phyloP scores from a whole-genome alignment of 2,113 vertebrate species.

The Cygnus buccinator region DNA sequence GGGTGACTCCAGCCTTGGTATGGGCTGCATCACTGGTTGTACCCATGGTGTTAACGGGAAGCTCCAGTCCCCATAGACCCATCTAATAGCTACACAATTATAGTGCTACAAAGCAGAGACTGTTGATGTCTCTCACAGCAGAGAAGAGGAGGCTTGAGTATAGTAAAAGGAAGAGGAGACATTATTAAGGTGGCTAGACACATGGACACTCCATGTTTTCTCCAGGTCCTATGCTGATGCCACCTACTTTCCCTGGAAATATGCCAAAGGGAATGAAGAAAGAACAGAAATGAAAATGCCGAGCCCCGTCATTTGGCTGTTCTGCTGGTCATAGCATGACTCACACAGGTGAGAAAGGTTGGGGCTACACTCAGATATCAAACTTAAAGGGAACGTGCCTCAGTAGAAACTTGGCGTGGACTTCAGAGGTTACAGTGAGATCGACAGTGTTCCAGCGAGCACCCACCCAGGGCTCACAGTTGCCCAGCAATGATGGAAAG shows the following conservation, averaged over 20 bases:
- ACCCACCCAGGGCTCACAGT: too few relatives aligned
- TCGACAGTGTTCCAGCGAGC: too few relatives aligned
- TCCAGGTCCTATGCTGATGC: background rate
- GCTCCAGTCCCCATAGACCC: background rate
- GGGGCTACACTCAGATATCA: background rate
- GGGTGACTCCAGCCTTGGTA: background rate
- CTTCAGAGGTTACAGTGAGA: background rate
- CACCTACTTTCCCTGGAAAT: background rate
- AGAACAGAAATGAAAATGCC: background rate
- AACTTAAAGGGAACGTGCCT: background rate
- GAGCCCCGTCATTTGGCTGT: background rate
- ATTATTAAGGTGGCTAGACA: background rate
- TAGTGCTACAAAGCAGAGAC: background rate
- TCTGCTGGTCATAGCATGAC: background rate
- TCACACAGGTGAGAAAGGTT: background rate
- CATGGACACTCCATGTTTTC: background rate
- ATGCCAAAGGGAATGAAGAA: background rate
- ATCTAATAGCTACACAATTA: background rate
- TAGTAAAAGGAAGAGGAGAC: background rate
- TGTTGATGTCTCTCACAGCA: background rate
- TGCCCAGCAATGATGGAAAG: background rate
- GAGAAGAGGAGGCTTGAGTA: background rate
- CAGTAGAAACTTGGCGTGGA: background rate
- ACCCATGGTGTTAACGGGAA: fast-evolving
- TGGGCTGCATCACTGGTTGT: background rate